Percentiles rank a stretch among this genome's conserved stretches.
Conservation (phyloP, 2,888 invertebrate species). For the Dicroscelio sp. region DNA sequence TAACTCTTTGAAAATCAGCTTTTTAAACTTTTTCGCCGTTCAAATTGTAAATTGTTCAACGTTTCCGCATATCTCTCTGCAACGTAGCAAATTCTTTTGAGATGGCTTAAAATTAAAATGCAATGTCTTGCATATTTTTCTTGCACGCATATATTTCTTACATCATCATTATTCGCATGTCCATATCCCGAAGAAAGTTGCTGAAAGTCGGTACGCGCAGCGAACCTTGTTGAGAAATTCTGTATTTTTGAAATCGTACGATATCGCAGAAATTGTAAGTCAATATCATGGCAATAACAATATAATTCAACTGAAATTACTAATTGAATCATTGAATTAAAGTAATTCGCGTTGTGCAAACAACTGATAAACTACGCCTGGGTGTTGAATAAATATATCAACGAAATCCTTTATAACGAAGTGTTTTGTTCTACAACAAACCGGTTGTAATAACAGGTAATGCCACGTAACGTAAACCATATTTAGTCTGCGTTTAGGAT, state of each 20-base stretch:
- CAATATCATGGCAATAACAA: not conserved
- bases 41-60: not conserved
- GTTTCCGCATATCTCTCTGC: constrained; percentile 20
- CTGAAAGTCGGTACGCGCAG: not conserved
- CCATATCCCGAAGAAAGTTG: not conserved
- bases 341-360: not conserved
- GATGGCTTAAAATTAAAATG: constrained; percentile 8
- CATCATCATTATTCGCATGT: not conserved
- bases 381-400: not conserved
- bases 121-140: constrained; percentile 14
- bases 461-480: constrained; percentile 25
- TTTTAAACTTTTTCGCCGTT: not conserved
- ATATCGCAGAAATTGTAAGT: not conserved
- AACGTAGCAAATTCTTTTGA: not conserved
- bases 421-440: not conserved
- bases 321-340: not conserved
- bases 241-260: not conserved
- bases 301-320: not conserved
- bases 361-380: not conserved
- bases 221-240: not conserved
- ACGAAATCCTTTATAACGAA: constrained; percentile 2
- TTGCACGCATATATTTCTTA: not conserved
- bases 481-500: constrained; percentile 41
- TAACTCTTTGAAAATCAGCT: not conserved
- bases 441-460: constrained; percentile 36